These are phyloP conservation scores for Poeciliopsis occidentalis DNA, from an alignment of 2,113 vertebrate species.

Conservation along the genomic window DNA sequence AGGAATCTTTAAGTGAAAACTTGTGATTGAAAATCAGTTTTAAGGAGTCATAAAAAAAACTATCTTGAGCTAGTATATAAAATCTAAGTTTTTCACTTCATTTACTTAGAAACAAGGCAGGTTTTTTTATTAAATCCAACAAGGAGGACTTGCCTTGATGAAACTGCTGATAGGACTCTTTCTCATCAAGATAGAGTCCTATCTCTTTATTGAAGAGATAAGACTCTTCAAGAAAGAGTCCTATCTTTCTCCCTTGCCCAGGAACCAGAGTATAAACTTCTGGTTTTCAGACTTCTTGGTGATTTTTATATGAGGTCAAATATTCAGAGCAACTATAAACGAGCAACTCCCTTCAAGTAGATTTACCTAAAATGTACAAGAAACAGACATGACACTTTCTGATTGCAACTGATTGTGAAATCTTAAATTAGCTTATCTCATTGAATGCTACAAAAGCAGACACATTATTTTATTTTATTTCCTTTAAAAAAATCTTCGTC, in stretches of 20 bases:
- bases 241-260: too few relatives aligned
- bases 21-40: not conserved
- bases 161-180: not conserved
- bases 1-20: not conserved
- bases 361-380: not conserved
- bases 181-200: too few relatives aligned
- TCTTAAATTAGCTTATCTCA: not conserved
- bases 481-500: not conserved
- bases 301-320: not conserved
- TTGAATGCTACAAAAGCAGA: not conserved
- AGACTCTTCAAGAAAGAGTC: too few relatives aligned
- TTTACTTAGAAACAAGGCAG: not conserved
- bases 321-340: not conserved
- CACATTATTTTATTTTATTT: not conserved
- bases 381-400: not conserved
- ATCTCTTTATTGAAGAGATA: too few relatives aligned
- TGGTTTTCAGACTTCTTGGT: not conserved
- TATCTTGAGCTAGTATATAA: not conserved
- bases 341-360: not conserved
- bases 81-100: not conserved
- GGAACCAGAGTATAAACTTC: too few relatives aligned
- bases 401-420: not conserved
- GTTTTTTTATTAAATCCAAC: not conserved
- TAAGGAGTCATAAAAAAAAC: not conserved
- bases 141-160: not conserved